Conservation (phyloP, 2,888 invertebrate genomes). For the Mythimna vitellina region DNA sequence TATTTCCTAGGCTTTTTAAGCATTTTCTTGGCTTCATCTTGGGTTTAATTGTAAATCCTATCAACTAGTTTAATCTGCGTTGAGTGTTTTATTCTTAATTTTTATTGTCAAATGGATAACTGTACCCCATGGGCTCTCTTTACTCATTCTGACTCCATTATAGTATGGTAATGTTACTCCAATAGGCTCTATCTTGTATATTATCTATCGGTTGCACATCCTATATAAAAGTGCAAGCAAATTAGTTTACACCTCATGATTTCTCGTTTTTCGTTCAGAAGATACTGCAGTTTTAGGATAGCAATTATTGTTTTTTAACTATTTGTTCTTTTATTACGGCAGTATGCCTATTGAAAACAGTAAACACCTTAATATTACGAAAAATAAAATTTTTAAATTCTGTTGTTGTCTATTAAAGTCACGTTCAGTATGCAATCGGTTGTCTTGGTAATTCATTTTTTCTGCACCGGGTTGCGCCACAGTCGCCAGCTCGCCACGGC, state of each 20-base stretch:
- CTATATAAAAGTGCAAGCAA: no score
- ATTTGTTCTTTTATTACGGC: not conserved
- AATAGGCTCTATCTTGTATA: no score
- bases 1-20: not conserved
- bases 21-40: not conserved
- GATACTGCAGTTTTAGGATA: not conserved
- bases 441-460: constrained; percentile 74
- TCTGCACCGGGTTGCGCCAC: constrained; percentile 67
- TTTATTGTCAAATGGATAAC: not conserved
- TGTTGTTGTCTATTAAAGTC: constrained; percentile 65
- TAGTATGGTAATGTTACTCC: no score
- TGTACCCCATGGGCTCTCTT: not conserved
- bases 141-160: not conserved
- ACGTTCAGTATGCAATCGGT: constrained; percentile 78
- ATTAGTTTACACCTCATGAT: not conserved
- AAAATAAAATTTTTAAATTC: constrained; percentile 35
- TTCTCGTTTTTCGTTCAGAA: not conserved
- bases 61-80: no score
- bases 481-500: constrained; percentile 71
- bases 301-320: not conserved
- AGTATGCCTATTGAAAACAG: not conserved
- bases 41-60: no score
- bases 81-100: not conserved
- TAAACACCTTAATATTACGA: constrained; percentile 25
- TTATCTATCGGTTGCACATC: no score